Percentiles rank a stretch among this genome's conserved stretches.
Evolutionary conservation across 2,113 vertebrate species (phyloP).

Genomic region (Nothoprocta pentlandii): DNA sequence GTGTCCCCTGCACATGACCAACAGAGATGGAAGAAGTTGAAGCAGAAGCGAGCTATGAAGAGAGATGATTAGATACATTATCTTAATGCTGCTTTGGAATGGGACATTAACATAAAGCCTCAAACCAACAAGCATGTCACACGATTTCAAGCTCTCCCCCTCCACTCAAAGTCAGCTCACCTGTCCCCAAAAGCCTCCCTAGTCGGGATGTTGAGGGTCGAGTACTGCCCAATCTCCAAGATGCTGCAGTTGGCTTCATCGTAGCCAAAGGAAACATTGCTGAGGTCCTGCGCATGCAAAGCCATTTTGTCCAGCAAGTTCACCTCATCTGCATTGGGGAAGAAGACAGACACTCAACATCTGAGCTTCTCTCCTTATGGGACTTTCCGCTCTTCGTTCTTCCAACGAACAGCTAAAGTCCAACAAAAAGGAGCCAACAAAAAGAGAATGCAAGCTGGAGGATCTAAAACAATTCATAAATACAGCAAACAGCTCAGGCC

Average conservation of each 20-base stretch:
- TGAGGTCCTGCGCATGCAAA: slow-evolving; percentile 61
- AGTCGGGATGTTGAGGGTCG: slow-evolving; percentile 83
- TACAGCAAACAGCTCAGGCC: background rate
- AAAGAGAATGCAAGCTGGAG: background rate
- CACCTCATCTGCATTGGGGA: slow-evolving; percentile 78
- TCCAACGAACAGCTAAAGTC: background rate
- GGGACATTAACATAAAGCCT: background rate
- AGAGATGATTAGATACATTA: background rate
- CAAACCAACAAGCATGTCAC: background rate
- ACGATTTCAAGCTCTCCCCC: background rate
- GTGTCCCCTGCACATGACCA: background rate
- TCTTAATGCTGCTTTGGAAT: rapidly evolving
- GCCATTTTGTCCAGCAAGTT: slow-evolving; percentile 83
- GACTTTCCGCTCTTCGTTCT: rapidly evolving
- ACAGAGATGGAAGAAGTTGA: rapidly evolving
- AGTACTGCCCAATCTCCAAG: slow-evolving; percentile 86
- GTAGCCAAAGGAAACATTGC: slow-evolving; percentile 78
- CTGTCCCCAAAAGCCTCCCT: slow-evolving; percentile 80
- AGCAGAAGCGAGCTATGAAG: background rate
- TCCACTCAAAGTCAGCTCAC: slow-evolving; percentile 54
- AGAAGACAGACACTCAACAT: background rate
- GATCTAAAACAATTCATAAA: background rate
- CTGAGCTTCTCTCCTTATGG: background rate
- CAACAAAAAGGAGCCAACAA: background rate
- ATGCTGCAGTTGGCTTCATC: slow-evolving; percentile 77